These are phyloP conservation scores for Pararge aegeria DNA, from an alignment of 1,140 invertebrate genomes.

Conservation along the genomic window DNA sequence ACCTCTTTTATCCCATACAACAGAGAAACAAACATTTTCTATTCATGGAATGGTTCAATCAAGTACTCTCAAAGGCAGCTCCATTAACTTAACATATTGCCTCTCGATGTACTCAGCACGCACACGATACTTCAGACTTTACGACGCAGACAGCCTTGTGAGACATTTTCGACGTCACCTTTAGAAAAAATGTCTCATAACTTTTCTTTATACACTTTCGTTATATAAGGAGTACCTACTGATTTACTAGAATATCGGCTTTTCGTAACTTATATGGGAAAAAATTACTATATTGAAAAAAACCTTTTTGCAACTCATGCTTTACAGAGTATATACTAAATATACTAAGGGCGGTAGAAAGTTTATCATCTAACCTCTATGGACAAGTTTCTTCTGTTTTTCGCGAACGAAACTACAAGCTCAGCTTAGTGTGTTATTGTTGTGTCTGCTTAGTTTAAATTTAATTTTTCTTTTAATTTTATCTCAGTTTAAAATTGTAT, in stretches of 20 bases:
- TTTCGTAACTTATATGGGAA: neutral
- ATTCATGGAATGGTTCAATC: neutral
- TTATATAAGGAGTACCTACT: neutral
- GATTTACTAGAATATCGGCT: neutral
- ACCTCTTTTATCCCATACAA: neutral
- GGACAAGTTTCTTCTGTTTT: too few relatives aligned
- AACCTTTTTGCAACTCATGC: too few relatives aligned
- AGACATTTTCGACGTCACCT: slow-evolving; percentile 1
- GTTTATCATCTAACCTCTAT: too few relatives aligned
- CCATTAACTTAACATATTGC: slow-evolving; percentile 1
- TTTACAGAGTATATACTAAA: too few relatives aligned
- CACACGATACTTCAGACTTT: neutral
- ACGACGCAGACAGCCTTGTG: slow-evolving; percentile 1
- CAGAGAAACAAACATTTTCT: neutral
- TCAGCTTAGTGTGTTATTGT: too few relatives aligned
- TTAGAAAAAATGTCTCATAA: neutral
- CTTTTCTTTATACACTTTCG: neutral
- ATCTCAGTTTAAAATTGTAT: too few relatives aligned
- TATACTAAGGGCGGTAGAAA: too few relatives aligned
- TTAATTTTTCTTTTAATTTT: too few relatives aligned
- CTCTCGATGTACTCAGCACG: neutral
- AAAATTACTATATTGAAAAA: too few relatives aligned
- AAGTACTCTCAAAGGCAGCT: neutral
- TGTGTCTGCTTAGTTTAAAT: too few relatives aligned
- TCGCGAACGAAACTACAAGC: too few relatives aligned